These are phyloP conservation scores for Psammodynastes pulverulentus DNA, from an alignment of 2,113 vertebrate genomes.

Conservation along the genomic window DNA sequence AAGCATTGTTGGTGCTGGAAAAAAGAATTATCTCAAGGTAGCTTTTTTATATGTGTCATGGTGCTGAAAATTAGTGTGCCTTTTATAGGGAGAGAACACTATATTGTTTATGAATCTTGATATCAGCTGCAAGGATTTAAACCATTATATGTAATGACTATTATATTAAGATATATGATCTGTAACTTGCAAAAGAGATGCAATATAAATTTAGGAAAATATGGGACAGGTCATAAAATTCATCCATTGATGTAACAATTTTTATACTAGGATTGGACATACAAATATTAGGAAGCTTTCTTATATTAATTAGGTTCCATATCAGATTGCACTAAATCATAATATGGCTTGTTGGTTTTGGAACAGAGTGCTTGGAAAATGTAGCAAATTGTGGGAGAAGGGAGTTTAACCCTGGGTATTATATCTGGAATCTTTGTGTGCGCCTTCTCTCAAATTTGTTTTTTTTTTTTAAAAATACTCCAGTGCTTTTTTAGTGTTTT, in stretches of 20 bases:
- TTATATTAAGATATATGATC: background rate
- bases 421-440: background rate
- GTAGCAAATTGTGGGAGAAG: background rate
- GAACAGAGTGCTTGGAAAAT: background rate
- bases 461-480: no score
- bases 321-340: background rate
- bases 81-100: slow-evolving; percentile 18
- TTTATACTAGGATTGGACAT: background rate
- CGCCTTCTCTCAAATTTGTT: background rate
- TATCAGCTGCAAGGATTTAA: slow-evolving; percentile 24
- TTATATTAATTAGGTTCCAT: background rate
- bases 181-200: background rate
- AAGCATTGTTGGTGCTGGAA: slow-evolving; percentile 42
- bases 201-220: background rate
- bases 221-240: background rate
- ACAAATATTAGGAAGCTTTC: background rate
- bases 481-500: background rate
- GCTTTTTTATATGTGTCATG: background rate
- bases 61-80: slow-evolving; percentile 25
- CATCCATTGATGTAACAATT: background rate
- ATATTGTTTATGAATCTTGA: background rate
- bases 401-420: background rate
- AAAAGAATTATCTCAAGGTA: slow-evolving; percentile 20
- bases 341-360: background rate
- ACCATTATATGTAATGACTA: slow-evolving; percentile 3